These are phyloP conservation scores for Taphrorychus bicolor DNA, from an alignment of 2,888 invertebrate species.

Conservation along the genomic window DNA sequence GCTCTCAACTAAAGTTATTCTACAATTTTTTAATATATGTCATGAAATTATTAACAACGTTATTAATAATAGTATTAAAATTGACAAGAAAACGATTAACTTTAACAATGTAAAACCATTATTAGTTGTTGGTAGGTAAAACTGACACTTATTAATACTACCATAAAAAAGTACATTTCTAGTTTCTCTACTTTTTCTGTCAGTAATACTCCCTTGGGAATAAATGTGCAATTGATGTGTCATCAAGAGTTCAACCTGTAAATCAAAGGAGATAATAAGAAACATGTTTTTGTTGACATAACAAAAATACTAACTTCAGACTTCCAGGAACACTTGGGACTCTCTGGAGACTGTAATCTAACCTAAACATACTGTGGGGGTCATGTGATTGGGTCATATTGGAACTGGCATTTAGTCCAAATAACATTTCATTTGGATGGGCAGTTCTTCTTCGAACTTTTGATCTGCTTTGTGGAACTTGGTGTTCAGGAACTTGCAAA, in stretches of 20 bases:
- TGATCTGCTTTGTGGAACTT: conserved; percentile 49
- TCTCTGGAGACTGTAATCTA: conserved; percentile 61
- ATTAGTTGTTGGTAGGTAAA: conserved; percentile 32
- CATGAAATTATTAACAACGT: conserved; percentile 42
- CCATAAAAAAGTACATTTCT: conserved; percentile 26
- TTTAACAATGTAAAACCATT: conserved; percentile 35
- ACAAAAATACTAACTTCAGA: conserved; percentile 67
- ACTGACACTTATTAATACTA: conserved; percentile 30
- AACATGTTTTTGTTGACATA: too few relatives aligned
- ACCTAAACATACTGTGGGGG: conserved; percentile 51
- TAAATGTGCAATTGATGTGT: conserved; percentile 43
- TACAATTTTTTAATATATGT: conserved; percentile 47
- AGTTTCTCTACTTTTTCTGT: conserved; percentile 7
- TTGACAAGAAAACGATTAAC: conserved; percentile 51
- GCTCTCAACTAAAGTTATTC: conserved; percentile 40
- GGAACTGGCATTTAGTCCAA: conserved; percentile 57
- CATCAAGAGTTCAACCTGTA: conserved; percentile 54
- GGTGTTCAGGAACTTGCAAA: conserved; percentile 47
- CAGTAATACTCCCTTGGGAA: conserved; percentile 32
- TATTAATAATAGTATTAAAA: conserved; percentile 51
- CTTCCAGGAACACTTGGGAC: conserved; percentile 81
- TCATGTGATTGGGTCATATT: conserved; percentile 65
- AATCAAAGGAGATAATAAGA: conserved; percentile 23
- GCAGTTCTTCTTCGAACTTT: conserved; percentile 73
- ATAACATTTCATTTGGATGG: conserved; percentile 74